Base-by-base conservation (phyloP, 2,113 vertebrate genomes). In the Epinephelus fuscoguttatus region DNA sequence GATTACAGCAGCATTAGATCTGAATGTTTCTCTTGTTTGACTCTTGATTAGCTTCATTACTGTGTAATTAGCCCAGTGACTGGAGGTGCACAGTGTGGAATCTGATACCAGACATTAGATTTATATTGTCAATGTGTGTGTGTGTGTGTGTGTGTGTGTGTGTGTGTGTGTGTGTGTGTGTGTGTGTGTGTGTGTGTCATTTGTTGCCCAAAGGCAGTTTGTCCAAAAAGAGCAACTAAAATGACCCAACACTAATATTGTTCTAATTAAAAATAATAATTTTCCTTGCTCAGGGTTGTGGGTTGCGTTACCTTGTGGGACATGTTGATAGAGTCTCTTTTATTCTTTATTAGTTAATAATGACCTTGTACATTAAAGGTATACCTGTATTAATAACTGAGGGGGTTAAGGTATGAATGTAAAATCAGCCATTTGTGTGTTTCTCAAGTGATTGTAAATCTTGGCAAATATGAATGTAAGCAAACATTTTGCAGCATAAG, bases 21-120 rank as follows among this genome's bases (percentile, higher is more conserved):
- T 87, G 72, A 89, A 84, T 81, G 84, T 81, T 87, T 80, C 82
- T 75, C 64, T 81, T 87, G 83, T 89, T 78, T 82, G 60, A 79
- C 87, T 89, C 84, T 82, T 91, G 88, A 91, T 89, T 88, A 76
- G 84, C 82, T 85, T 88, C 87, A 91, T 94, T 93, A 93, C 47
- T 75, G 79, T 55, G 66, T 82, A 87, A 92, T 90, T 89, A 91
- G 75, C 53, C 79, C 78, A 40, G 4, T 69, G 80, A 89, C 74
- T 81, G 66, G 50, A 76, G 37, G 57, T 19, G 21, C 70, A 60
- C 18, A 37, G 23, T 21, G 10, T 21, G 86, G 74, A 89, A 90
- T 75, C 57, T 85, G 88, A 92, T 82, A 81, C n/a, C 19, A 70
- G n/a, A 67, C 55, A 42, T 3, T 68, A 45, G 73, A 70, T 64